These are phyloP conservation scores for Microcebus ravelobensis DNA, from an alignment of 2,113 vertebrate genomes.

Conservation along the genomic window DNA sequence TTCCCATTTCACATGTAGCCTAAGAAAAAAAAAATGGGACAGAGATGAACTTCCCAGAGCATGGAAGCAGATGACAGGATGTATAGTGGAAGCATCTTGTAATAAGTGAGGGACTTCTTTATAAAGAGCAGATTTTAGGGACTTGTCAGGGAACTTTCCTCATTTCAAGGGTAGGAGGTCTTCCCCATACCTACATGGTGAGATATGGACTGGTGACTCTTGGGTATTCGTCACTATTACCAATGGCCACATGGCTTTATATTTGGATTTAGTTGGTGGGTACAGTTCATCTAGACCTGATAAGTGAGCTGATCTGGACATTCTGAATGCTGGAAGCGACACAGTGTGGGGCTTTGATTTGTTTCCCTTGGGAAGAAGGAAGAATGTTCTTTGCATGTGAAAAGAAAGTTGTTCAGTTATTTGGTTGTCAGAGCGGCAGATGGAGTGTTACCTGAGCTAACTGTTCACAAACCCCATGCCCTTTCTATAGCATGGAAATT, in stretches of 20 bases:
- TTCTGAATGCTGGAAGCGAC: not conserved
- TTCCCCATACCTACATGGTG: too few relatives aligned
- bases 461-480: not conserved
- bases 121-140: not conserved
- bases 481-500: not conserved
- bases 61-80: not conserved
- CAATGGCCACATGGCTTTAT: not conserved
- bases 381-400: too few relatives aligned
- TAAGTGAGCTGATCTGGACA: not conserved
- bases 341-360: too few relatives aligned
- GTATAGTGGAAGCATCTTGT: not conserved
- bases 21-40: not conserved
- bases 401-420: not conserved
- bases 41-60: not conserved
- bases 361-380: not conserved
- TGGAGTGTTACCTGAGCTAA: not conserved
- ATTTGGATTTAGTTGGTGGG: not conserved
- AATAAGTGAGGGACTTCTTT: not conserved
- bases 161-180: not conserved
- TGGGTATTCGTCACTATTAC: not conserved
- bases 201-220: not conserved
- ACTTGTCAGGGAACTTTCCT: not conserved
- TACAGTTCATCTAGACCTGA: not conserved
- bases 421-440: not conserved
- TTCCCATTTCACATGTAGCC: not conserved